These are phyloP conservation scores for Caenorhabditis sp. DNA, from an alignment of 2,888 invertebrate species.

Conservation along the genomic window DNA sequence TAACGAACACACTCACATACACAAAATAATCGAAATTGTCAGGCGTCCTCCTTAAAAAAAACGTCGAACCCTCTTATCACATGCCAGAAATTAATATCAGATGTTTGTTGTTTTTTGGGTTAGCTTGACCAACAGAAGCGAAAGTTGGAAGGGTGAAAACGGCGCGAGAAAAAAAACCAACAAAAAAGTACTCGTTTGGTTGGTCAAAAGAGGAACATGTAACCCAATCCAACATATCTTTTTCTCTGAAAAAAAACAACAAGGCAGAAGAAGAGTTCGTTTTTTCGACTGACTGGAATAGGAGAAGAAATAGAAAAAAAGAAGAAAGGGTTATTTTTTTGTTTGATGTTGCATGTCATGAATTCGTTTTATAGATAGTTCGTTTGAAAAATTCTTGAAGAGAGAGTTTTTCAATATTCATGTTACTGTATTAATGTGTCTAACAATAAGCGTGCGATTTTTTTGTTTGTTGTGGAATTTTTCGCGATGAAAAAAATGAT, in stretches of 20 bases:
- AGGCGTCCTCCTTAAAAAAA: not conserved
- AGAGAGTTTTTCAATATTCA: too few relatives aligned
- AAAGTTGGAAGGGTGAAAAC: too few relatives aligned
- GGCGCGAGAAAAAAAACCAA: not conserved
- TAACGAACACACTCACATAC: constrained; percentile 1
- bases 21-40: not conserved
- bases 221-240: not conserved
- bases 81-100: not conserved
- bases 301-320: not conserved
- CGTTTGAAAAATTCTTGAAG: constrained; percentile 14
- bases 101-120: not conserved
- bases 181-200: not conserved
- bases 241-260: not conserved
- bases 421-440: not conserved
- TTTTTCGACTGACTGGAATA: not conserved
- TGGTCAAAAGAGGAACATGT: not conserved
- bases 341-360: constrained; percentile 41
- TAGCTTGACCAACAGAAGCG: not conserved
- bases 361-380: constrained; percentile 31
- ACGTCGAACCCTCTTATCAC: not conserved
- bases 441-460: not conserved
- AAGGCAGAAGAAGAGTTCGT: not conserved
- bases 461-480: not conserved
- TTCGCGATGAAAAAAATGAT: too few relatives aligned
- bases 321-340: not conserved